Conservation (phyloP, 2,113 vertebrate species). For the Struthidea cinerea region DNA sequence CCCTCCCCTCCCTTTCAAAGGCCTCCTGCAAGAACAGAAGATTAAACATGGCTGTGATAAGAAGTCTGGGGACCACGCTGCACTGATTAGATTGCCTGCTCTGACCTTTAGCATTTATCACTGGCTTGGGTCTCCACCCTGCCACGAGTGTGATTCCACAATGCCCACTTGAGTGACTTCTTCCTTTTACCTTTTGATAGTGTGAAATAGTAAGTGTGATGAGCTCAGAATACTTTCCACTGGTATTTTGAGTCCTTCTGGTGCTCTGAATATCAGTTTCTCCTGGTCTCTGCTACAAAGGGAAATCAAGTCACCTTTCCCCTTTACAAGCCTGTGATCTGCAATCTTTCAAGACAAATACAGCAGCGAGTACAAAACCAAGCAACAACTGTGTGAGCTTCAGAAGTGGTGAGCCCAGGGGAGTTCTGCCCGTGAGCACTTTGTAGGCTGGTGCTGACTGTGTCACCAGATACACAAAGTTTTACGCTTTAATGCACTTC, state of each 20-base stretch:
- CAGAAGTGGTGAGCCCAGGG: neutral
- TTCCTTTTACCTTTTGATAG: constrained; percentile 29
- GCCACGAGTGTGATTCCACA: constrained; percentile 5
- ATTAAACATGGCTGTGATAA: neutral
- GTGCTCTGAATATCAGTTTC: neutral
- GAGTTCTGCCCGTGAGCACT: neutral
- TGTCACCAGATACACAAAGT: neutral
- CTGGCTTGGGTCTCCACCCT: neutral
- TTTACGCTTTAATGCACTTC: neutral
- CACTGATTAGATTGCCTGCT: neutral
- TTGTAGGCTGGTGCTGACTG: neutral
- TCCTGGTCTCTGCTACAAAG: neutral
- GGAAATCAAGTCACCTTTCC: neutral
- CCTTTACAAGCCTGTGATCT: neutral
- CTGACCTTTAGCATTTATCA: neutral
- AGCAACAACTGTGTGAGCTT: neutral
- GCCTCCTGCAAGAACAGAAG: neutral
- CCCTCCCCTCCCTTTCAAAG: constrained; percentile 4
- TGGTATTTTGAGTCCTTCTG: neutral
- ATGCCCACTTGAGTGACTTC: neutral
- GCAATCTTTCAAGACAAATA: neutral
- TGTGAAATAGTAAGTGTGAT: neutral
- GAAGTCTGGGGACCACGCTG: neutral
- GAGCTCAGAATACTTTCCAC: constrained; percentile 43
- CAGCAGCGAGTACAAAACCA: neutral